Evolutionary conservation across 2,888 invertebrate genomes (phyloP).

Genomic region (Drosophila aldrichi): DNA sequence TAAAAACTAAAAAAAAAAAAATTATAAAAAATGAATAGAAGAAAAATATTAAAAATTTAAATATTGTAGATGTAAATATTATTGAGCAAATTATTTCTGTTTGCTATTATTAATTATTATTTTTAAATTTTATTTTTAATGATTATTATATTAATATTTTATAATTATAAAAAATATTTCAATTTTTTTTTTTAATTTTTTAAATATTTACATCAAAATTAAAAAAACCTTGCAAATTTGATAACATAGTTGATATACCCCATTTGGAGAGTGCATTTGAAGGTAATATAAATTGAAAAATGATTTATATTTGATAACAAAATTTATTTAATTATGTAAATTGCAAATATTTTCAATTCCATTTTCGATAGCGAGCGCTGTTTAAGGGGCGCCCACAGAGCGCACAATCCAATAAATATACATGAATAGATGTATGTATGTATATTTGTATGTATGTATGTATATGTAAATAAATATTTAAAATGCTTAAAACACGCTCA

Average conservation of each 20-base stretch:
- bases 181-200: no score
- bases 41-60: neutral
- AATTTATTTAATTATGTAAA: conserved; percentile 56
- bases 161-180: no score
- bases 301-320: conserved; percentile 45
- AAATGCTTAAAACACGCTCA: conserved; percentile 20
- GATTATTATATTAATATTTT: no score
- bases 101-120: no score
- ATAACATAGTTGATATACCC: neutral
- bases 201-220: no score
- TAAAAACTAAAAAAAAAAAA: neutral
- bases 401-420: neutral
- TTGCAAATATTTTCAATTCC: conserved; percentile 41
- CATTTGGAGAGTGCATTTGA: neutral
- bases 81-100: neutral
- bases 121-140: no score
- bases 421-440: neutral
- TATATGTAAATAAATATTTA: conserved; percentile 27
- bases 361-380: conserved; percentile 6
- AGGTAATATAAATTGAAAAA: conserved; percentile 45
- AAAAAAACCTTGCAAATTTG: neutral
- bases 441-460: neutral
- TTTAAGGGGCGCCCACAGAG: neutral
- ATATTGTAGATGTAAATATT: no score
- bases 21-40: no score